Conservation (phyloP, 2,888 invertebrate genomes). For the Leptinotarsa rubiginosa region DNA sequence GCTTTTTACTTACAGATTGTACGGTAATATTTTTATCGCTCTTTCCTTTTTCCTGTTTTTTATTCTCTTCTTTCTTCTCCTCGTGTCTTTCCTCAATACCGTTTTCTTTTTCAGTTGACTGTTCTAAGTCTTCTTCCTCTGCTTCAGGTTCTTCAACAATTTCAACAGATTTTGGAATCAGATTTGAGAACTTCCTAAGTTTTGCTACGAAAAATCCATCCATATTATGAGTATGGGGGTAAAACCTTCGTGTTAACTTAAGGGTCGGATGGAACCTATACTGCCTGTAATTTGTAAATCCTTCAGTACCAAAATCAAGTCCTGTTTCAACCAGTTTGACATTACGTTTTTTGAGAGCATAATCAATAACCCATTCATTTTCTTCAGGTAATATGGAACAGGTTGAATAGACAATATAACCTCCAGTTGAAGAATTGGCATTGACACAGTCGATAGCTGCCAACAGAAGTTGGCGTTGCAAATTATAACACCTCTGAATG, state of each 20-base stretch:
- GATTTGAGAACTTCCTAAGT: slow-evolving; percentile 94
- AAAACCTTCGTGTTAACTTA: slow-evolving; percentile 89
- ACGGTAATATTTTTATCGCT: slow-evolving; percentile 9
- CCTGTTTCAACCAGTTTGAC: slow-evolving; percentile 95
- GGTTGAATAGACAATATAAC: slow-evolving; percentile 97
- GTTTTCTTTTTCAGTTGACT: slow-evolving; percentile 23
- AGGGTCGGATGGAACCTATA: slow-evolving; percentile 85
- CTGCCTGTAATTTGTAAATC: slow-evolving; percentile 89
- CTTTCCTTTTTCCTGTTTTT: slow-evolving; percentile 11
- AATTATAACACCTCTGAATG: slow-evolving; percentile 89
- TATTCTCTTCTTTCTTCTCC: slow-evolving; percentile 26
- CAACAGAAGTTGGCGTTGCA: slow-evolving; percentile 91
- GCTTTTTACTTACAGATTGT: slow-evolving; percentile 8
- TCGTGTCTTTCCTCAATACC: neutral
- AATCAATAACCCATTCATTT: slow-evolving; percentile 97
- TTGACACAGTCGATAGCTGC: slow-evolving; percentile 97
- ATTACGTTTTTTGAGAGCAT: slow-evolving; percentile 90
- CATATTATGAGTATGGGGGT: slow-evolving; percentile 99
- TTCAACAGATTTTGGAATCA: slow-evolving; percentile 60
- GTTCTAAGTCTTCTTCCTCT: slow-evolving; percentile 61
- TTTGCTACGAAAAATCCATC: slow-evolving; percentile 99
- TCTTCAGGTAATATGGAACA: slow-evolving; percentile 98
- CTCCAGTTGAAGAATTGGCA: slow-evolving; percentile 91
- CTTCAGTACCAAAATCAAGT: slow-evolving; percentile 94
- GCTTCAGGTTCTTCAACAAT: slow-evolving; percentile 63